Base-by-base conservation (phyloP, 2,888 invertebrate species). In the Phalera bucephala region DNA sequence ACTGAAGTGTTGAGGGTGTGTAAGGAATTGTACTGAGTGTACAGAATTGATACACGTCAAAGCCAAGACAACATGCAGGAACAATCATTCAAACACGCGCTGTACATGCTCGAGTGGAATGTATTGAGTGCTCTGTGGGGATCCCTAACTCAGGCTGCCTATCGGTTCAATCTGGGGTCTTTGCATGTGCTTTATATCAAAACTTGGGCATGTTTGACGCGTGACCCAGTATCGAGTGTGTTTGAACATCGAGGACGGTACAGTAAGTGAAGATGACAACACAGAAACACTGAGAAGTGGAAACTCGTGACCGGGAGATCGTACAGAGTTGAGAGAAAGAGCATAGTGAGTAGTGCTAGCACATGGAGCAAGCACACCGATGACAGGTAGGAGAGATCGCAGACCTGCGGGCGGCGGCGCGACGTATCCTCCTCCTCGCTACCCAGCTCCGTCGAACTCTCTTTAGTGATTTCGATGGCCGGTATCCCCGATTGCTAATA, bases 391-490 rank as follows among this genome's bases (percentile, higher is more conserved):
- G 77, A 86, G 81, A 80, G 80, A 82, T 76, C 87, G 80, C 90
- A 88, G 88, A 89, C 90, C 88, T 90, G 90, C 73, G 80, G 78
- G 63, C 83, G 84, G 68, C 81, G 85, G 52, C 76, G 81, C 71
- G 81, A 66, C 50, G 80, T 68, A 58, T 88, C 84, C 74, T 90
- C 90, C 63, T 94, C 95, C 77, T 94, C 94, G 77, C 93, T 93
- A 83, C 92, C 91, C 88, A 93, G 92, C 80, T 94, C 93, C 77
- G 93, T 92, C 52, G 78, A 82, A 57, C 80, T 80, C 78, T 96
- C 95, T 92, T 95, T 95, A 76, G 95, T 95, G 82, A 96, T 95
- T 92, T 95, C 95, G 84, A 91, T 91, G 81, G 91, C 90, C 71
- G 91, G 91, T 83, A 91, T 90, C 81, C 91, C 90, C 75, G 90